These are phyloP conservation scores for Desmophyllum pertusum DNA, from an alignment of 92 coral and sea anemone species.

Conservation along the genomic window DNA sequence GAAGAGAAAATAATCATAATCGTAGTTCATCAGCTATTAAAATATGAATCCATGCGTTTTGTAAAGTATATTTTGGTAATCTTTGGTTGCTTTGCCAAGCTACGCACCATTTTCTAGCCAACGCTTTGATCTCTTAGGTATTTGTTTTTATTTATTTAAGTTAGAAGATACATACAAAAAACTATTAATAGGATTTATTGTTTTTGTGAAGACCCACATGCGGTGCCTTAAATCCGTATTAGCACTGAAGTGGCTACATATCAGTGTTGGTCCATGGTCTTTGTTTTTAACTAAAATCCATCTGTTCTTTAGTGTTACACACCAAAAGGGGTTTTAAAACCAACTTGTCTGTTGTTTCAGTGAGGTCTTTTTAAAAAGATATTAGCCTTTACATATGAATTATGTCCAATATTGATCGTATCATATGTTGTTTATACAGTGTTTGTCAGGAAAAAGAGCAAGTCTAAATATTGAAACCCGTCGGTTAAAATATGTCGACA, in stretches of 20 bases:
- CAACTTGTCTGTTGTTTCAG: constrained; percentile 1
- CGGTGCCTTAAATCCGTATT: background rate
- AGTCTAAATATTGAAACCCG: background rate
- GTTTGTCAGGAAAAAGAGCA: background rate
- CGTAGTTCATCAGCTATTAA: background rate
- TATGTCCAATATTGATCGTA: constrained; percentile 1
- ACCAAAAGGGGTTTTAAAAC: background rate
- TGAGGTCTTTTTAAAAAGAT: background rate
- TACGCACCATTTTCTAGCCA: constrained; percentile 22
- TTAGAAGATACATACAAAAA: background rate
- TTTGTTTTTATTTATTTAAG: constrained; percentile 6
- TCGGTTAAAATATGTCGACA: background rate
- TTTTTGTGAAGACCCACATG: constrained; percentile 9
- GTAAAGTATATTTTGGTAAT: background rate
- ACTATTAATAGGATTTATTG: background rate
- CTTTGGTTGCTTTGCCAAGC: background rate
- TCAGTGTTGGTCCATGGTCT: no score
- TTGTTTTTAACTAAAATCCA: constrained; percentile 13
- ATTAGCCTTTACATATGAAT: constrained; percentile 23
- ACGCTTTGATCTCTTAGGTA: constrained; percentile 21
- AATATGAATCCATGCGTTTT: background rate
- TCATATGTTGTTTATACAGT: constrained; percentile 18
- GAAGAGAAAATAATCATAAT: background rate
- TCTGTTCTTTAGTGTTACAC: constrained; percentile 19
- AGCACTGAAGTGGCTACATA: no score